Conservation (phyloP, 2,113 vertebrate genomes). For the Dasypus novemcinctus region DNA sequence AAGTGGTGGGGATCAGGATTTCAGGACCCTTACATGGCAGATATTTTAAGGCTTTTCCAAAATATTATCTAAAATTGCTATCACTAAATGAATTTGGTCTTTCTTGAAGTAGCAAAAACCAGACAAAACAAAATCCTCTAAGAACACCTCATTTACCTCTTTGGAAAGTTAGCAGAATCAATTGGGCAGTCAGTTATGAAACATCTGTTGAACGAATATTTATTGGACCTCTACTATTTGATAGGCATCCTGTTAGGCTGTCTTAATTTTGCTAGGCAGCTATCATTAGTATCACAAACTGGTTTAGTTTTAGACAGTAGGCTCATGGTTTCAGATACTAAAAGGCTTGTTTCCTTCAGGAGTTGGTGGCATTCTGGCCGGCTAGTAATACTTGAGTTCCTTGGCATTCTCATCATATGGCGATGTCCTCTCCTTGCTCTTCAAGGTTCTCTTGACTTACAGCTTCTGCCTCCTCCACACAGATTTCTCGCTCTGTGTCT, state of each 20-base stretch:
- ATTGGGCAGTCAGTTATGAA: neutral
- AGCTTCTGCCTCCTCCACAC: no score
- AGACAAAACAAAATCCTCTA: neutral
- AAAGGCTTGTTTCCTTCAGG: no score
- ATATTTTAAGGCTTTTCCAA: neutral
- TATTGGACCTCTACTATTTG: neutral
- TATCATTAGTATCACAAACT: no score
- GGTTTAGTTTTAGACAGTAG: no score
- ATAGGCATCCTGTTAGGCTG: neutral
- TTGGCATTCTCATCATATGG: no score
- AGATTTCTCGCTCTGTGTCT: no score
- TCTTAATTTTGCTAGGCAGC: no score
- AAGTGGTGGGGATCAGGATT: neutral
- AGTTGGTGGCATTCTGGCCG: no score
- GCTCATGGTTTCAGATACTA: no score
- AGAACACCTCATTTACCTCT: neutral
- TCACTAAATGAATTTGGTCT: neutral
- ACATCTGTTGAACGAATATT: neutral
- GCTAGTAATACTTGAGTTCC: no score
- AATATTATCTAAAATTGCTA: neutral
- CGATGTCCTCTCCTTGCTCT: no score
- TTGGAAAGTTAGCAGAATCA: neutral
- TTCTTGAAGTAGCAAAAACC: neutral
- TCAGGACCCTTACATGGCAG: neutral
- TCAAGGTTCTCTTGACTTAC: no score